Conservation (phyloP, 2,888 invertebrate species). For the Dendrolimus houi region DNA sequence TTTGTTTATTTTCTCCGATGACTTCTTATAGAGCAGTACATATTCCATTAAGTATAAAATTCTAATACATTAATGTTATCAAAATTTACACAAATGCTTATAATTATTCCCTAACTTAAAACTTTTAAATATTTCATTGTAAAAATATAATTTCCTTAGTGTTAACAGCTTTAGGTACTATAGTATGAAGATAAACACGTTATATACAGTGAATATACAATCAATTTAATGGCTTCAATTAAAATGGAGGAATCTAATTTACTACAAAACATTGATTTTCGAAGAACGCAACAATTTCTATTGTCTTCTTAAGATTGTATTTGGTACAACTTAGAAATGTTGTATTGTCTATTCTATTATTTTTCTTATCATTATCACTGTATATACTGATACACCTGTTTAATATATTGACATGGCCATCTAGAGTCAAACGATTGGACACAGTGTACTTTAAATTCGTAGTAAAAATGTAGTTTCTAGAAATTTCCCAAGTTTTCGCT, state of each 20-base stretch:
- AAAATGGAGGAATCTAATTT: conserved; percentile 4
- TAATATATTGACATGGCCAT: no score
- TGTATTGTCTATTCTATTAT: no score
- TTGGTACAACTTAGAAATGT: no score
- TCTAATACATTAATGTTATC: conserved; percentile 37
- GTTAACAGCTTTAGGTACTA: conserved; percentile 35
- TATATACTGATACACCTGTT: no score
- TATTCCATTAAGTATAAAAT: no score
- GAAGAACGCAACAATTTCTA: no score
- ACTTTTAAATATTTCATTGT: conserved; percentile 56
- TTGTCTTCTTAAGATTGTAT: no score
- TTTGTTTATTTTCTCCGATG: conserved; percentile 60
- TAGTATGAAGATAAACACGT: conserved; percentile 29
- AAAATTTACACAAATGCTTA: conserved; percentile 68
- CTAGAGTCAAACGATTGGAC: no score
- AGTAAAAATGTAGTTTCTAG: no score
- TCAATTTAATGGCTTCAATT: conserved; percentile 32
- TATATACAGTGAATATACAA: conserved; percentile 22
- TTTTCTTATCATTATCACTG: no score
- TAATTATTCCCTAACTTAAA: conserved; percentile 42
- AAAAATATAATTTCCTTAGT: conserved; percentile 59
- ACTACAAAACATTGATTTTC: neutral
- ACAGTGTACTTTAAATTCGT: no score
- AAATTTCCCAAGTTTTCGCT: no score
- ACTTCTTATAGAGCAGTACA: conserved; percentile 45